phyloP scores from a whole-genome alignment of 2,797 vertebrate genomes.

The Malacoraja senta region DNA sequence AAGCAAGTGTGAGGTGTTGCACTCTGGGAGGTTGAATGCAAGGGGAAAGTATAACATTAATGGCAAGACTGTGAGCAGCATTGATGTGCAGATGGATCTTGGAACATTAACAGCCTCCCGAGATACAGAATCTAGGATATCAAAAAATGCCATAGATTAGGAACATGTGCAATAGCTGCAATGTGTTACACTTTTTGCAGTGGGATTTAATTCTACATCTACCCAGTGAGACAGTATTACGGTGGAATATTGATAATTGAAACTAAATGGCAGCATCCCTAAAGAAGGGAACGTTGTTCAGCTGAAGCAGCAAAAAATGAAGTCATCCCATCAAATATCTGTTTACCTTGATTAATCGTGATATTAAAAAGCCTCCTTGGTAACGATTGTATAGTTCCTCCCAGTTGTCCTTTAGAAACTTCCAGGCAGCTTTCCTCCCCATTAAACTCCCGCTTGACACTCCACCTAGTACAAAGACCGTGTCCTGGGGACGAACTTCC shows the following conservation, averaged over 20 bases:
- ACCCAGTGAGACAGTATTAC: not conserved
- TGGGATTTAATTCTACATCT: too few relatives aligned
- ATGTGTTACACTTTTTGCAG: too few relatives aligned
- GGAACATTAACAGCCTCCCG: too few relatives aligned
- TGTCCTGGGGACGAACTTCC: conserved; percentile 97
- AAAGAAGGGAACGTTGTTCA: not conserved
- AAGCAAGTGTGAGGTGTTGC: too few relatives aligned
- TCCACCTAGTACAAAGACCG: conserved; percentile 88
- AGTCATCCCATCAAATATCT: not conserved
- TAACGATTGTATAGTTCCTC: conserved; percentile 93
- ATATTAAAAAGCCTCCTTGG: conserved; percentile 96
- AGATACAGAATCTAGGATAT: not conserved
- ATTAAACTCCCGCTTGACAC: conserved; percentile 92
- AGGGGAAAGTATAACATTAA: too few relatives aligned
- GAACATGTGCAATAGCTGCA: not conserved
- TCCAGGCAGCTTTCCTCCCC: conserved; percentile 91
- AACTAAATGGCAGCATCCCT: not conserved
- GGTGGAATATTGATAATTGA: not conserved
- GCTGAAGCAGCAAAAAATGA: not conserved
- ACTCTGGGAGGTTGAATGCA: too few relatives aligned
- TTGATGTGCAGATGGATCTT: too few relatives aligned
- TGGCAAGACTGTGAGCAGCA: too few relatives aligned
- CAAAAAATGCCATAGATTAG: not conserved
- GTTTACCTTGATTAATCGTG: conserved; percentile 87
- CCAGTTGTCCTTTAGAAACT: conserved; percentile 93